Conservation (phyloP, 2,888 invertebrate species). For the Tenodera sinensis region DNA sequence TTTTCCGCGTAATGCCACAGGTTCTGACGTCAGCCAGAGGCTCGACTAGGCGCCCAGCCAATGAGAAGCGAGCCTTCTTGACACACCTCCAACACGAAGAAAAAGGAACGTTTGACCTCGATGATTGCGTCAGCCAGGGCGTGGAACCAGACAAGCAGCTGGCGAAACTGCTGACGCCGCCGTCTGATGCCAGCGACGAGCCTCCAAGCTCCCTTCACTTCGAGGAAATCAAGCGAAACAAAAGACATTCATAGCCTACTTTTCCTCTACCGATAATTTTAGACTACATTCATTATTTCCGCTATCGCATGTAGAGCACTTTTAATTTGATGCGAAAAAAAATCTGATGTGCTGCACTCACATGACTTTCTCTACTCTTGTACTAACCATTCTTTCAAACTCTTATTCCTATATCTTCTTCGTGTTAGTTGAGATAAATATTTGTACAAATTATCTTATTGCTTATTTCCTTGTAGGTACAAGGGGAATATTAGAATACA, state of each 20-base stretch:
- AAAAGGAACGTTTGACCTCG: not conserved
- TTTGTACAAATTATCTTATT: too few species aligned
- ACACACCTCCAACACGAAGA: not conserved
- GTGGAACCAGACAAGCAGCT: not conserved
- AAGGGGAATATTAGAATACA: too few species aligned
- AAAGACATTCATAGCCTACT: not conserved
- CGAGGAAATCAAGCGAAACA: not conserved
- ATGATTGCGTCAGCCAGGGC: not conserved
- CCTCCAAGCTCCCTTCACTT: not conserved
- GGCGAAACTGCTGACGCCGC: not conserved
- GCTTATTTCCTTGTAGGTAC: too few species aligned
- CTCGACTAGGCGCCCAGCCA: not conserved
- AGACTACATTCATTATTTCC: too few species aligned
- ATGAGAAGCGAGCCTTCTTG: not conserved
- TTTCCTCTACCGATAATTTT: too few species aligned
- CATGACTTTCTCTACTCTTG: too few species aligned
- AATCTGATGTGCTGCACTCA: too few species aligned
- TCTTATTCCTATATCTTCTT: too few species aligned
- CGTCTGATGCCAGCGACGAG: not conserved
- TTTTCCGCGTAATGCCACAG: not conserved
- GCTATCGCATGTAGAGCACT: too few species aligned
- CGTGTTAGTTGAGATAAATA: too few species aligned
- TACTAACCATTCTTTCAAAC: too few species aligned
- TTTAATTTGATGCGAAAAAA: too few species aligned
- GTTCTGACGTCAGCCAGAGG: not conserved